Evolutionary conservation across 2,113 vertebrate species (phyloP).

Genomic region (Manacus vitellinus): DNA sequence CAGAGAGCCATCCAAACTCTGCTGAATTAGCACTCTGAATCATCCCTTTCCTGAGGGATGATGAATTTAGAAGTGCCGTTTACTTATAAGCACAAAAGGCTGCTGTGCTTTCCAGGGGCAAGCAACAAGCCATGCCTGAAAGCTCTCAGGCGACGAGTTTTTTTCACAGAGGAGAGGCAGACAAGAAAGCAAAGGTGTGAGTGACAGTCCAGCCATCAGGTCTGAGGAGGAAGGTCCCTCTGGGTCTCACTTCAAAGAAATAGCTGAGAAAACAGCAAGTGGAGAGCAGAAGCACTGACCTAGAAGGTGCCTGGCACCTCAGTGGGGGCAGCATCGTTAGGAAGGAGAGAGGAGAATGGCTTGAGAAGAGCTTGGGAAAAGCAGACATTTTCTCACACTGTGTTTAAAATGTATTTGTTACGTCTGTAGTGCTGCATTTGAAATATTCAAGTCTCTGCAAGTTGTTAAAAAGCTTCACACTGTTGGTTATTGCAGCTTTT

Average conservation of each 20-base stretch:
- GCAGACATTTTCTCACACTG: not conserved
- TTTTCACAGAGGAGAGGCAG: not conserved
- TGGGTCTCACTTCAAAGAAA: not conserved
- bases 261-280: not conserved
- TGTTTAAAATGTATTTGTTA: not conserved
- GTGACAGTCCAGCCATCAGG: not conserved
- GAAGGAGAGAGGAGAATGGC: not conserved
- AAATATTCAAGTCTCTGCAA: not conserved
- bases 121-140: not conserved
- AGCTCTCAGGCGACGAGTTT: not conserved
- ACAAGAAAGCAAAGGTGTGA: not conserved
- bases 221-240: not conserved
- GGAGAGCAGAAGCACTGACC: not conserved
- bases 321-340: accelerated
- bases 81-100: not conserved
- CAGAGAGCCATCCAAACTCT: not conserved
- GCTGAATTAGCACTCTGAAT: not conserved
- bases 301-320: not conserved
- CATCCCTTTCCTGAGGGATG: not conserved
- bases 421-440: not conserved
- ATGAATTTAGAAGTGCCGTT: not conserved
- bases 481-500: not conserved
- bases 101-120: not conserved
- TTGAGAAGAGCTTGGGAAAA: not conserved
- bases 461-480: not conserved